Base-by-base conservation (phyloP, 2,888 invertebrate species). In the Ametastegia equiseti region DNA sequence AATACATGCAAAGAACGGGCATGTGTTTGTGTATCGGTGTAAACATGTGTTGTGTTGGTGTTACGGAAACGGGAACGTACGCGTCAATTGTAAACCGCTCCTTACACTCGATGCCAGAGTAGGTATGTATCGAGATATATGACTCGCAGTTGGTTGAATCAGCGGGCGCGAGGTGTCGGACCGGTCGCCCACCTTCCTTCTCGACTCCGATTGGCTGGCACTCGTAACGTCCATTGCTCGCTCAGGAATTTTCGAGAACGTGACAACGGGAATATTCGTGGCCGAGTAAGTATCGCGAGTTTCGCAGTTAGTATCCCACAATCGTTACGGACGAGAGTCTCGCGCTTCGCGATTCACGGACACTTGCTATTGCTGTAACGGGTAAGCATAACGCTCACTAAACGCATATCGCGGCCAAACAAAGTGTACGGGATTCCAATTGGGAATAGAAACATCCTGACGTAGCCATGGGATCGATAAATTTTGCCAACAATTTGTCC, bases 181-280 rank as follows among this genome's bases (percentile, higher is more conserved):
- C 9, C 27, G 6, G 23, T 60, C 78, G 60, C 60, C 15, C 19
- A 36, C 33, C 54, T 54, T 75, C 19, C 75, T 54, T 45, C 75
- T 36, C 50, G 54, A 15, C 33, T 50, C 13, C 45, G 36, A 75
- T 75, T 75, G 75, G 75, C 36, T 36, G 33, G 36, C 63, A 45
- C 36, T 54, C 75, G 82, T 81, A 87, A 86, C 87, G 86, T 88
- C 86, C 88, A 89, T 87, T 87, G 86, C 84, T 86, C 86, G 84
- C 83, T 83, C 84, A 85, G 85, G 89, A 89, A 89, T 86, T 88
- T 89, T 89, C 89, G 89, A 89, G 89, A 89, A 89, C 87, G 84
- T 84, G 82, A 81, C 80, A 82, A 71, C 84, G 67, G 84, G 81
- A 81, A 84, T 84, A 85, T 84, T 83, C 82, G 85, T 84, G 83